Percentiles rank a stretch among this genome's conserved stretches.
Evolutionary conservation across 2,113 vertebrate species (phyloP).

Genomic region (Physeter macrocephalus): DNA sequence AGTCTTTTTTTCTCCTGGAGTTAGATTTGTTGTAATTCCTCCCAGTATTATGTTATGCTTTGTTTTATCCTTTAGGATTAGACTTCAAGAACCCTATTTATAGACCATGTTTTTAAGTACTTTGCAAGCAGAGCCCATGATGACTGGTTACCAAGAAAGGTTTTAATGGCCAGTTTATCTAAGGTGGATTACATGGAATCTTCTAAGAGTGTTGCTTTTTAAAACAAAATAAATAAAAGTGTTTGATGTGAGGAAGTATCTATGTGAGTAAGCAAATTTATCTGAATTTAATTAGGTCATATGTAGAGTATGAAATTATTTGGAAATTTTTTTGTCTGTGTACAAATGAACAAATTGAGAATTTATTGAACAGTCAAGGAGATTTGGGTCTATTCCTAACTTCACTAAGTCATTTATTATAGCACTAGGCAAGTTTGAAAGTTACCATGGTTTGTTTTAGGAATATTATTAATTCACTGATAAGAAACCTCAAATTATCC

Average conservation of each 20-base stretch:
- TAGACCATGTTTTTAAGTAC: not conserved
- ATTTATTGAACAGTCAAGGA: not conserved
- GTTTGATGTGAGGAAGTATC: not conserved
- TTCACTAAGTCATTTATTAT: not conserved
- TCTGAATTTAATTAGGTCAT: not conserved
- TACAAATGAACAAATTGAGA: not conserved
- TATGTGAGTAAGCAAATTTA: not conserved
- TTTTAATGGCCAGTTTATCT: not conserved
- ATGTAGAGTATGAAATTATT: not conserved
- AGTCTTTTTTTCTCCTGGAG: not conserved
- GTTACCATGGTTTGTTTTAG: not conserved
- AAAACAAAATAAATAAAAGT: constrained; percentile 30
- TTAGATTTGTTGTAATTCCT: constrained; percentile 2
- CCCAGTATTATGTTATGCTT: not conserved
- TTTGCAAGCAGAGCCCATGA: not conserved
- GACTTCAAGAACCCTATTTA: not conserved
- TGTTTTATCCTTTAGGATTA: not conserved
- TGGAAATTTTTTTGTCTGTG: not conserved
- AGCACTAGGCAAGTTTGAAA: not conserved
- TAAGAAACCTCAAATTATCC: not conserved
- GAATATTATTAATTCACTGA: not conserved
- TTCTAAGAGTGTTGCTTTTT: constrained; percentile 4
- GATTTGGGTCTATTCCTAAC: not conserved
- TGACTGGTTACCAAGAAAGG: not conserved
- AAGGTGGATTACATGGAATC: not conserved